These are phyloP conservation scores for Mechanitis mazaeus DNA, from an alignment of 2,888 invertebrate genomes.

Conservation along the genomic window DNA sequence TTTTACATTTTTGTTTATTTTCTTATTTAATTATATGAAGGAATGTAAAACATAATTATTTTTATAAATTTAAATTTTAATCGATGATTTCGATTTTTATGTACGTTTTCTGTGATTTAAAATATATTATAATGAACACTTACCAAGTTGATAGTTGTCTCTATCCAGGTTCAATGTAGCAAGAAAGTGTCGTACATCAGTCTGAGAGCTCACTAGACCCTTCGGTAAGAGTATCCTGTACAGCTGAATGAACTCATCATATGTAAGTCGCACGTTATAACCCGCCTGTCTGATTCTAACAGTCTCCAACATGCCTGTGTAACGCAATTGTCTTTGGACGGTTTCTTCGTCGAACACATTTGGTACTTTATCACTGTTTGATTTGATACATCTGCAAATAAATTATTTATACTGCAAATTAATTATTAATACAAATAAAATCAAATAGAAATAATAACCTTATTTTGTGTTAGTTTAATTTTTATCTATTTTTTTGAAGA, in stretches of 20 bases:
- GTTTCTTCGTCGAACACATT: constrained; percentile 96
- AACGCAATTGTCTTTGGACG: constrained; percentile 89
- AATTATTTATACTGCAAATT: background rate
- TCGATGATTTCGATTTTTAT: background rate
- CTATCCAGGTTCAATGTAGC: constrained; percentile 88
- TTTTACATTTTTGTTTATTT: background rate
- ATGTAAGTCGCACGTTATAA: constrained; percentile 94
- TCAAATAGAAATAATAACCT: too few relatives aligned
- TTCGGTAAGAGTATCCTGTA: constrained; percentile 94
- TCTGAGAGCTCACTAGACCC: constrained; percentile 89
- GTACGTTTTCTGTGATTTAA: too few relatives aligned
- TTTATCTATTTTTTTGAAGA: too few relatives aligned
- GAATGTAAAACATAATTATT: background rate
- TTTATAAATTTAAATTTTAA: background rate
- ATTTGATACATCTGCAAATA: constrained; percentile 89
- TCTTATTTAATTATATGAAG: too few relatives aligned
- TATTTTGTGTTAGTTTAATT: too few relatives aligned
- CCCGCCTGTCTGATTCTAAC: constrained; percentile 96
- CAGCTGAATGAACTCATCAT: constrained; percentile 95
- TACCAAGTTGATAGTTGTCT: constrained; percentile 92
- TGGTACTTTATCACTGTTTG: constrained; percentile 94
- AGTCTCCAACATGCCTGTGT: constrained; percentile 98
- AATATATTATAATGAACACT: constrained; percentile 32
- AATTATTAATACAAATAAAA: too few relatives aligned
- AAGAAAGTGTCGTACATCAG: constrained; percentile 90